Evolutionary conservation across 1,140 invertebrate species (phyloP), one percentile per base, ranked within the genome.

Genomic region (Neodiprion fabricii): DNA sequence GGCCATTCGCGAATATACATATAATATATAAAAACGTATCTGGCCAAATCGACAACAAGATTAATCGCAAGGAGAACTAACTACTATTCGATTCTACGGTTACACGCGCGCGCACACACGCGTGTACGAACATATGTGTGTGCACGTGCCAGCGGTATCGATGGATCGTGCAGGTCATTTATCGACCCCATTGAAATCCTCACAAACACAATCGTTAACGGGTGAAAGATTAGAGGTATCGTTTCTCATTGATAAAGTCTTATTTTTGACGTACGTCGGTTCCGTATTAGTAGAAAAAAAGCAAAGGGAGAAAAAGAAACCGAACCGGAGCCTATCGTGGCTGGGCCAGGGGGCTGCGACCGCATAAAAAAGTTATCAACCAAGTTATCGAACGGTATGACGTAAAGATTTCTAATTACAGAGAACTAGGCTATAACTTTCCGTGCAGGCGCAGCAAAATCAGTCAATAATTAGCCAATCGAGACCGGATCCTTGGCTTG

Each of bases 241-340:
- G 53, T 61, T 61, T 61, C 53, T 61, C 53, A 61, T 61, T 11
- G 53, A 61, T 61, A 61, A 61, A 61, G 53, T 14, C 53, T 61
- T 17, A 61, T 17, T 12, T 61, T 61, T 61, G 53, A 61, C 53
- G 8, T 61, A 61, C 53, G 8, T 61, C 53, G 53, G 53, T 61
- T 61, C 53, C 53, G 11, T 61, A 61, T 61, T 61, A 17, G 53
- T 61, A 40, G 28, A 40, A 40, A 40, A 40, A 40, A 40, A 40
- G 28, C 28, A 40, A 40, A 40, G 28, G 28, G 28, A 40, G 28
- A 40, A 40, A 40, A 40, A 40, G 28, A 40, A 40, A 40, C 28
- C 5, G 28, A 40, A 40, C 28, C 28, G 28, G 28, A 14, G 53
- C 53, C 53, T 61, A 61, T 61, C 53, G 53, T 14, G 53, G 4